These are phyloP conservation scores for Acronicta aceris DNA, from an alignment of 2,888 invertebrate species.

Conservation along the genomic window DNA sequence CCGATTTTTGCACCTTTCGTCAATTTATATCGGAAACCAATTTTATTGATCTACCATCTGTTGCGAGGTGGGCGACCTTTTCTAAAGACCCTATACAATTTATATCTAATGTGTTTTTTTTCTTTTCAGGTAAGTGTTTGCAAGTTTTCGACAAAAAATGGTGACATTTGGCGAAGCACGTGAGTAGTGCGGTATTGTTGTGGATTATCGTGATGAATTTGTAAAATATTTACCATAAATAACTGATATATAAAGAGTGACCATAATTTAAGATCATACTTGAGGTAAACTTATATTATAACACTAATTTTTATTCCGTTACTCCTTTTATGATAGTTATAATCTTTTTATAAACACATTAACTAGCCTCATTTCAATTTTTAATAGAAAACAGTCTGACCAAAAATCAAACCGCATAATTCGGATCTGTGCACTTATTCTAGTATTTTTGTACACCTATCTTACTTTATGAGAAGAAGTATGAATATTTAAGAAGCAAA, in stretches of 20 bases:
- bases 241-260: not conserved
- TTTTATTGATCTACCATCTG: conserved; percentile 78
- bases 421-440: no score
- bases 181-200: conserved; percentile 62
- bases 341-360: no score
- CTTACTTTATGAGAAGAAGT: no score
- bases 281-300: no score
- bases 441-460: no score
- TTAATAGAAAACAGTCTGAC: no score
- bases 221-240: conserved; percentile 25
- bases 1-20: conserved; percentile 78
- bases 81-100: conserved; percentile 72
- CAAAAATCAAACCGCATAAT: no score
- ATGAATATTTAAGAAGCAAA: no score
- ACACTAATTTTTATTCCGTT: no score
- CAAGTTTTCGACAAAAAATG: conserved; percentile 64
- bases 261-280: no score
- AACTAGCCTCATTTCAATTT: no score
- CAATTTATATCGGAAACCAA: conserved; percentile 69
- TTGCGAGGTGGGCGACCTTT: conserved; percentile 75
- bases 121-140: conserved; percentile 78
- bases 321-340: no score
- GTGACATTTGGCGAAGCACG: conserved; percentile 62
- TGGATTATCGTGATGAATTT: conserved; percentile 48
- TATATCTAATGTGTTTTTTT: conserved; percentile 76